phyloP scores from a whole-genome alignment of 1,140 invertebrate species.

The Hylaeus volcanicus region DNA sequence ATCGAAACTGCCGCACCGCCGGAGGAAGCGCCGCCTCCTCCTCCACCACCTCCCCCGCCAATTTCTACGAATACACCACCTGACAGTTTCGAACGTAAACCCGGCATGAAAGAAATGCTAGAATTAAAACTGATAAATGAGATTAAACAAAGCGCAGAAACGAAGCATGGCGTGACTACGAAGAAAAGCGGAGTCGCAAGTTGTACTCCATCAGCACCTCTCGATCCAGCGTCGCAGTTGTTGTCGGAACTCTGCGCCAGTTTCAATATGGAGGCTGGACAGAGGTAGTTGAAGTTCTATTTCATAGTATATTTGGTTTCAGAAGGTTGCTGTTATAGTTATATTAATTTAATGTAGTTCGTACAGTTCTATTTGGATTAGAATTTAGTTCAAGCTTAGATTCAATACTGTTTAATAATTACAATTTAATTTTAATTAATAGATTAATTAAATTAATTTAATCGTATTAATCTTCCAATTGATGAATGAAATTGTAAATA shows the following conservation, averaged over 20 bases:
- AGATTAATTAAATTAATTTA: too few relatives aligned
- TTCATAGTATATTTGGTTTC: not conserved
- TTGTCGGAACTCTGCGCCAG: conserved; percentile 85
- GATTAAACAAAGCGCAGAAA: conserved; percentile 89
- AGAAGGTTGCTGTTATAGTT: not conserved
- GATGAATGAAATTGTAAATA: too few relatives aligned
- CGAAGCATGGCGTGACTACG: conserved; percentile 76
- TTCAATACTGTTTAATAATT: not conserved
- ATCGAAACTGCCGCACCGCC: conserved; percentile 52
- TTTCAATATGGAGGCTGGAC: conserved; percentile 74
- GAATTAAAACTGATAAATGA: conserved; percentile 90
- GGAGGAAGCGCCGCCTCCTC: conserved; percentile 70
- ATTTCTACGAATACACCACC: conserved; percentile 33
- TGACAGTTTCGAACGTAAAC: conserved; percentile 73
- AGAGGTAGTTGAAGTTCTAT: conserved; percentile 35
- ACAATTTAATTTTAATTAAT: too few relatives aligned
- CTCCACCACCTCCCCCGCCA: conserved; percentile 71
- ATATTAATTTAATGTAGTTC: not conserved
- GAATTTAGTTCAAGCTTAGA: not conserved
- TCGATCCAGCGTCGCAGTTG: conserved; percentile 87
- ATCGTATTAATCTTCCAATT: too few relatives aligned
- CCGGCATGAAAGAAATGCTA: conserved; percentile 88
- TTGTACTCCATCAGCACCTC: conserved; percentile 56
- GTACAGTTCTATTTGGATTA: not conserved
- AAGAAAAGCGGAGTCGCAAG: conserved; percentile 61